Evolutionary conservation across 2,888 invertebrate species (phyloP), one percentile per base, ranked within the genome.

Genomic region (Diaphora mendica): DNA sequence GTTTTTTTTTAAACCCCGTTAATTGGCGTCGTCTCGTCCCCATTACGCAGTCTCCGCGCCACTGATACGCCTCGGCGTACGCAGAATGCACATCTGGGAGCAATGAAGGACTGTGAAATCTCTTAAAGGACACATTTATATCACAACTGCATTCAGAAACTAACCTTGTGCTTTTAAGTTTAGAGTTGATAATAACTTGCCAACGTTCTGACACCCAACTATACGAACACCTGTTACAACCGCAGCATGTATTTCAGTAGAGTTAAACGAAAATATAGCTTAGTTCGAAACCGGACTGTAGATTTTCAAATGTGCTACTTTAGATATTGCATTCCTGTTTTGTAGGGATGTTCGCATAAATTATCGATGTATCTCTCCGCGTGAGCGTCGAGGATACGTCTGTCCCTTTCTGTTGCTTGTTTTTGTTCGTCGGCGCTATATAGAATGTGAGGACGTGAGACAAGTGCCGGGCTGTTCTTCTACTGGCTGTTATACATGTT

Each of bases 271-370:
- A 82, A 88, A 80, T 85, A 42, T 42, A 59, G 81, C 84, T 77
- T 88, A 82, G 64, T 0, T 0, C 0, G 3, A 0, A 0, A 0
- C 0, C 0, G 15, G 88, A 90, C 77, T 81, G 89, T 86, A 73
- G 48, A 75, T 68, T 82, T 86, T 92, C 66, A 73, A 74, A 51
- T 79, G 77, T 8, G 23, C 15, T 39, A 33, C 9, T 5, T 42
- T 26, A 67, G 65, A 78, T 83, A 85, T 88, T 92, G 92, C 94
- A 95, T 94, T 94, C 94, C 92, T 90, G 93, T 90, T 91, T 89
- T 88, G 90, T 94, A 94, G 95, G 94, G 95, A 94, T 95, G 95
- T 92, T 92, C 93, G 94, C 94, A 95, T 95, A 95, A 94, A 94
- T 95, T 95, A 95, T 95, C 94, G 95, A 95, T 93, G 92, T 94